phyloP scores from a whole-genome alignment of 2,797 vertebrate species.

The Salmo trutta region DNA sequence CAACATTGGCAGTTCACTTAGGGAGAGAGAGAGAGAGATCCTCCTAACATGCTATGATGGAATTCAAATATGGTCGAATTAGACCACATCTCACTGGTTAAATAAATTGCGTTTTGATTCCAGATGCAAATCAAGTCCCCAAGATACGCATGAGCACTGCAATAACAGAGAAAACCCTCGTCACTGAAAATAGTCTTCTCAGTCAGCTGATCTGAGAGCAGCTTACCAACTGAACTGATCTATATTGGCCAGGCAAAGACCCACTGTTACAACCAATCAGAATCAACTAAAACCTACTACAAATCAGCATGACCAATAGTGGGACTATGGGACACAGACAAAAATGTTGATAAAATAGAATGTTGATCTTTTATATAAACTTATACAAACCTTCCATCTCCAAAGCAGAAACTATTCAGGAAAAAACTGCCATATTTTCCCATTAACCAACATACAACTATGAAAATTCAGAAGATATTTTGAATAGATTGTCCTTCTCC shows the following conservation, averaged over 20 bases:
- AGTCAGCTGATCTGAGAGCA: neutral
- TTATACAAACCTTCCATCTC: too few relatives aligned
- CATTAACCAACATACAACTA: too few relatives aligned
- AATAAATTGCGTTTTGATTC: neutral
- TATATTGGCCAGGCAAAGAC: too few relatives aligned
- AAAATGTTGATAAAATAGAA: neutral
- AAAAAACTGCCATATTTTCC: too few relatives aligned
- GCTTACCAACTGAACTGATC: too few relatives aligned
- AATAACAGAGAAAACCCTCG: neutral
- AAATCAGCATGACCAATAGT: too few relatives aligned
- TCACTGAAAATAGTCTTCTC: neutral
- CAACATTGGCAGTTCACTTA: neutral
- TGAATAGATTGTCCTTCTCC: too few relatives aligned
- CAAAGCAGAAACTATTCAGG: too few relatives aligned
- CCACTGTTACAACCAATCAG: too few relatives aligned
- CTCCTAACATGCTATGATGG: neutral
- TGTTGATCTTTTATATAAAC: neutral
- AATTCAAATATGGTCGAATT: neutral
- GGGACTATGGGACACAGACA: too few relatives aligned
- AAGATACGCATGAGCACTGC: neutral
- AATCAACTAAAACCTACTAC: too few relatives aligned
- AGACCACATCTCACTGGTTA: neutral
- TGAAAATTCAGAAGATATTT: too few relatives aligned
- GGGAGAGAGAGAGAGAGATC: neutral
- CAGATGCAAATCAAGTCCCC: neutral